A percentile compares a stretch with the other conserved stretches of the same genome.
phyloP scores from a whole-genome alignment of 2,797 vertebrate genomes.

The Ceryle rudis region DNA sequence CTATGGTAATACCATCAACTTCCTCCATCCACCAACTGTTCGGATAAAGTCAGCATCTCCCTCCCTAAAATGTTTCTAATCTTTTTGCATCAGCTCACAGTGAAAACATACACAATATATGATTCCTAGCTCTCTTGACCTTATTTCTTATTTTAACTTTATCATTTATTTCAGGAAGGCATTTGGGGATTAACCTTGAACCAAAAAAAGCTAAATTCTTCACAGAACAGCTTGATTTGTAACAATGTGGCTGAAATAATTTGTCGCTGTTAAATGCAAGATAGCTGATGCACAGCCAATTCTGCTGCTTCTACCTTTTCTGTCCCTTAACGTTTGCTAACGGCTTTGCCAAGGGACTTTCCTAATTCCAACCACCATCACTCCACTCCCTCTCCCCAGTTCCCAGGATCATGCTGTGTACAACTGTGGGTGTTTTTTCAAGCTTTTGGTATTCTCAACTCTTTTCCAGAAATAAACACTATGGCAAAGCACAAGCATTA shows the following conservation, averaged over 20 bases:
- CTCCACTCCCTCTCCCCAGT: neutral
- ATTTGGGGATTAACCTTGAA: conserved; percentile 38
- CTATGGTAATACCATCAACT: neutral
- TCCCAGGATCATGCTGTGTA: neutral
- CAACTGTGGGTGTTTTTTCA: neutral
- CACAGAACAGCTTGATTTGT: conserved; percentile 9
- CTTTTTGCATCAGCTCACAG: neutral
- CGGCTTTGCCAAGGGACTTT: neutral
- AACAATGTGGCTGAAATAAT: neutral
- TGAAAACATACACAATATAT: conserved; percentile 17
- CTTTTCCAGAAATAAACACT: conserved; percentile 1
- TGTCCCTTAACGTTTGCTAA: neutral
- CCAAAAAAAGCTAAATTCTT: neutral
- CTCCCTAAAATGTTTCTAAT: neutral
- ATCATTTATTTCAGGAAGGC: conserved; percentile 35
- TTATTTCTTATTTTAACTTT: conserved; percentile 49
- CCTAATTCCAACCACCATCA: neutral
- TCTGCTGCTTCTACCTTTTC: neutral
- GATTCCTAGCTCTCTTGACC: conserved; percentile 14
- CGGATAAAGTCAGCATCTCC: neutral
- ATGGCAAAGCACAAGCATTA: neutral
- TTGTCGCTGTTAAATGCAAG: neutral
- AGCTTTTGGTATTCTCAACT: neutral
- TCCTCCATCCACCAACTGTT: neutral
- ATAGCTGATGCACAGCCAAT: neutral